Evolutionary conservation across 2,888 invertebrate species (phyloP), one percentile per base, ranked within the genome.

Genomic region (Tetanocera ferruginea): DNA sequence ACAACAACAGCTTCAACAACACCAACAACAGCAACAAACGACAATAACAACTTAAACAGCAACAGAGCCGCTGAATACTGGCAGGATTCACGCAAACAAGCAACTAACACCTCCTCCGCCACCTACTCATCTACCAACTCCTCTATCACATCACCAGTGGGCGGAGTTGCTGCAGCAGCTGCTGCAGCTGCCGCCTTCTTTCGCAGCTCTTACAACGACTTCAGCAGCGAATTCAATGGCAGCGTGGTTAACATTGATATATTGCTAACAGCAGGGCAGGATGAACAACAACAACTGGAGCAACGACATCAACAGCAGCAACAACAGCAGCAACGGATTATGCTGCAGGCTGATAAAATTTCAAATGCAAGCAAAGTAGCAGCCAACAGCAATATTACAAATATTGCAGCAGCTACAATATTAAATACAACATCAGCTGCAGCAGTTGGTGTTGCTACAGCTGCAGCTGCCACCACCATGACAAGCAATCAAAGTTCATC

Each of bases 201-300:
- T 84, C 88, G 86, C 80, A 87, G 87, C 85, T 86, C 87, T 76
- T 87, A 86, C 84, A 87, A 86, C 80, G 87, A 87, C 82, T 88
- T 86, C 82, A 87, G 88, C 83, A 86, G 86, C 37, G 87, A 87
- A 83, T 87, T 86, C 82, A 87, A 87, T 84, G 87, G 87, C 43
- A 88, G 86, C 81, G 86, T 88, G 81, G 88, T 87, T 79, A 87
- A 87, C 84, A 86, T 88, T 85, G 88, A 88, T 84, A 87, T 88
- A 82, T 85, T 87, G 85, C 85, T 88, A 84, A 88, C 87, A 83
- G 86, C 88, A 79, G 87, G 87, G 78, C 86, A 87, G 84, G 85
- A 86, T 78, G 85, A 85, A 76, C 82, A 83, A 19, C 79, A 79
- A 60, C 78, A 80, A 31, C 81, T 77, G 51, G 76, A 78, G 28